phyloP scores from a whole-genome alignment of 2,888 invertebrate species.

The Amblyteles armatorius region DNA sequence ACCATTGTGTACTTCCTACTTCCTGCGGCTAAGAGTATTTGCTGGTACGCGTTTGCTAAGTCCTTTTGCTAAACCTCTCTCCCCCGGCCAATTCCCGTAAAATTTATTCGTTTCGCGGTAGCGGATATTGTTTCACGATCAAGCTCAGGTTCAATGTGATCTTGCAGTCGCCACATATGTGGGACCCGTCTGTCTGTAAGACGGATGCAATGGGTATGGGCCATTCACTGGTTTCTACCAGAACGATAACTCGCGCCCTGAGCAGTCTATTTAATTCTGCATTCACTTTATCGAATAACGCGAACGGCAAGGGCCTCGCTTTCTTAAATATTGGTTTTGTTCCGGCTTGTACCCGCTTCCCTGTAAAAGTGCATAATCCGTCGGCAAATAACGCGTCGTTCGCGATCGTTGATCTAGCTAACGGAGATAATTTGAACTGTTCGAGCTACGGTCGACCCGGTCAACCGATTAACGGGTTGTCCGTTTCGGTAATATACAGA shows the following conservation, averaged over 20 bases:
- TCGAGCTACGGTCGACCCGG: conserved; percentile 17
- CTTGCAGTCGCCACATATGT: conserved; percentile 79
- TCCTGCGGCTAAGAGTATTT: conserved; percentile 74
- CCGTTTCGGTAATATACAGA: conserved; percentile 13
- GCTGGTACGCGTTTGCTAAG: conserved; percentile 79
- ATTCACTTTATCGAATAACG: conserved; percentile 70
- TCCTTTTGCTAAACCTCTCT: conserved; percentile 79
- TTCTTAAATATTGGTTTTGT: conserved; percentile 34
- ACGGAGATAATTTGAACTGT: conserved; percentile 13
- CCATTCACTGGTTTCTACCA: conserved; percentile 73
- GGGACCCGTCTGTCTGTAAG: conserved; percentile 76
- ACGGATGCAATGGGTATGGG: conserved; percentile 79
- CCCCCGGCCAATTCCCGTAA: conserved; percentile 70
- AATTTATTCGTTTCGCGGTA: conserved; percentile 70
- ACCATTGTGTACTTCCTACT: conserved; percentile 76
- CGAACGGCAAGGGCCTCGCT: conserved; percentile 72
- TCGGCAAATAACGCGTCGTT: conserved; percentile 17
- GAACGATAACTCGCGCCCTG: conserved; percentile 62
- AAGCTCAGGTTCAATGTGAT: conserved; percentile 76
- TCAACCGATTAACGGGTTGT: conserved; percentile 12
- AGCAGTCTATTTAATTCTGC: conserved; percentile 69
- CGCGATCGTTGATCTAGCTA: conserved; percentile 4
- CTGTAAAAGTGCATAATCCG: conserved; percentile 10
- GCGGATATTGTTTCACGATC: conserved; percentile 71
- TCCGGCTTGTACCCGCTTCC: background rate